phyloP scores from a whole-genome alignment of 2,888 invertebrate species.

The Calameuta filiformis region DNA sequence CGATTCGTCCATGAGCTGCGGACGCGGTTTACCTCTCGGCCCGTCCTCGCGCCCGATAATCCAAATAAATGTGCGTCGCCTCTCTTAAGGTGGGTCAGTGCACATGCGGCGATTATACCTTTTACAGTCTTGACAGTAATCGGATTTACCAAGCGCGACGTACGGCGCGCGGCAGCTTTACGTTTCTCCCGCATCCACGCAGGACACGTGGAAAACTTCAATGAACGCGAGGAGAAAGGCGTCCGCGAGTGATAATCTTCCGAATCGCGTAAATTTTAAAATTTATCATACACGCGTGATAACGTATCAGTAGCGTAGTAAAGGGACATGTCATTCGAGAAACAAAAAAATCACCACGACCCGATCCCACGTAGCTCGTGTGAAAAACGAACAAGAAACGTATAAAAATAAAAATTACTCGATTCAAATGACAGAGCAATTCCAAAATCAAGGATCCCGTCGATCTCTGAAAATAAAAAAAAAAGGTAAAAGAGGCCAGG shows the following conservation, averaged over 20 bases:
- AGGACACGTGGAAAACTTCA: neutral
- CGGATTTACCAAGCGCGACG: neutral
- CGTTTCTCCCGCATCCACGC: neutral
- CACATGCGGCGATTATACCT: neutral
- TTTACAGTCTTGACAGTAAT: neutral
- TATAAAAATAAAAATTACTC: too few species aligned
- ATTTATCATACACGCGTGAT: too few species aligned
- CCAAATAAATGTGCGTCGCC: neutral
- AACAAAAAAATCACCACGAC: neutral
- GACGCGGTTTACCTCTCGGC: neutral
- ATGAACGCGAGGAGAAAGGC: neutral
- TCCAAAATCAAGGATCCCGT: neutral
- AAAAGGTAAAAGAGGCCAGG: neutral
- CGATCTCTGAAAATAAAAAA: neutral
- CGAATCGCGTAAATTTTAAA: too few species aligned
- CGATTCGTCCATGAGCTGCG: neutral
- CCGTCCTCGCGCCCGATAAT: neutral
- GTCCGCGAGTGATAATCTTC: too few species aligned
- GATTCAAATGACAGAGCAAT: neutral
- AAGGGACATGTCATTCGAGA: neutral
- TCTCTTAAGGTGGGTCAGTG: neutral
- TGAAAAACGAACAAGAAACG: neutral
- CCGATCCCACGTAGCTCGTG: neutral
- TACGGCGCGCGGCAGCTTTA: neutral
- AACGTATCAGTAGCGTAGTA: too few species aligned